A percentile compares a stretch with the other conserved stretches of the same genome.
Evolutionary conservation across 2,113 vertebrate genomes (phyloP).

Genomic region (Pluvialis apricaria): DNA sequence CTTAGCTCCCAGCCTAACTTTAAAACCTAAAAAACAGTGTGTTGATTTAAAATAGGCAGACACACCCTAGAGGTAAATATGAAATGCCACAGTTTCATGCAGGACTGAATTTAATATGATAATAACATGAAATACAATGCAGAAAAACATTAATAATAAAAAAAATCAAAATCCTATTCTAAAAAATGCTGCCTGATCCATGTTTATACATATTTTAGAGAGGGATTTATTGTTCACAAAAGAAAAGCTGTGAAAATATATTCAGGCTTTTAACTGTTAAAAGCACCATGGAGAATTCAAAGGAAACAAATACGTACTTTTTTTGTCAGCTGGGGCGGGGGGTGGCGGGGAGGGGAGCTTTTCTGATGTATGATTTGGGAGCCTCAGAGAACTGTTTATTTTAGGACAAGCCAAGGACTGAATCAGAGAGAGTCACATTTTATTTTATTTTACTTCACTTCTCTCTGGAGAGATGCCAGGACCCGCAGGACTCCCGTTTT

Average conservation of each 20-base stretch:
- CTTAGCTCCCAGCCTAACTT: background rate
- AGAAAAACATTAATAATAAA: background rate
- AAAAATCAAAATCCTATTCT: background rate
- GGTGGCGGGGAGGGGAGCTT: rapidly evolving
- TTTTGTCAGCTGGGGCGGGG: rapidly evolving
- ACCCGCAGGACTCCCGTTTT: background rate
- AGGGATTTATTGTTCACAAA: background rate
- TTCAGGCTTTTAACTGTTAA: background rate
- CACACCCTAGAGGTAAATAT: background rate
- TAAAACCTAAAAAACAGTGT: background rate
- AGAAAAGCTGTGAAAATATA: background rate
- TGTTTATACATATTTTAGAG: background rate
- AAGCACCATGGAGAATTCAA: background rate
- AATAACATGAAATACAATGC: background rate
- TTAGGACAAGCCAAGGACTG: background rate
- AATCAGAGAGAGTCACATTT: background rate
- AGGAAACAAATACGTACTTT: background rate
- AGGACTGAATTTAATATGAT: background rate
- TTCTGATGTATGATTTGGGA: background rate
- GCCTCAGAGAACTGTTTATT: background rate
- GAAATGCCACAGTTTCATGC: conserved; percentile 2
- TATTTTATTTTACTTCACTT: background rate
- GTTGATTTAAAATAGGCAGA: conserved; percentile 18
- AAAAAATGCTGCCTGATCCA: background rate
- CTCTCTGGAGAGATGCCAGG: background rate